Conservation (phyloP, 2,888 invertebrate genomes). For the Odontocolon sp. region DNA sequence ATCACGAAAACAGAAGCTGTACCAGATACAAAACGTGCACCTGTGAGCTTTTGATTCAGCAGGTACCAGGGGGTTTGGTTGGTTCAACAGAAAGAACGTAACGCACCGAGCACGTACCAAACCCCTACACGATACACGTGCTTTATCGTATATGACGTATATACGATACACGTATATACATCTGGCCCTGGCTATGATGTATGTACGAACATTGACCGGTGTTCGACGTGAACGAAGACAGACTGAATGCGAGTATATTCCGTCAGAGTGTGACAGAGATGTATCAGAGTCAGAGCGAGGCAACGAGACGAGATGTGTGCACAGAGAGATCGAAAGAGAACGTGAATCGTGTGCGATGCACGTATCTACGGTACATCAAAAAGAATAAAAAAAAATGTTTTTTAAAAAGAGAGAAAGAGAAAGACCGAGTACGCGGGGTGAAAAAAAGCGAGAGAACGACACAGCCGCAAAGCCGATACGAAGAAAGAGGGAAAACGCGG, state of each 20-base stretch:
- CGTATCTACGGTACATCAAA: not conserved
- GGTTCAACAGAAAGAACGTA: slow-evolving; percentile 11
- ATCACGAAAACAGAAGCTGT: slow-evolving; percentile 37
- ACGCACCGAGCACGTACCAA: slow-evolving; percentile 8
- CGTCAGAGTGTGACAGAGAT: not conserved
- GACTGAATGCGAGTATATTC: not conserved
- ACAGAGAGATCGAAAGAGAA: slow-evolving; percentile 1
- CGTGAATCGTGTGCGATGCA: slow-evolving; percentile 22
- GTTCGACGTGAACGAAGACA: slow-evolving; percentile 14
- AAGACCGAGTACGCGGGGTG: slow-evolving; percentile 14
- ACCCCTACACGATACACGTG: slow-evolving; percentile 26
- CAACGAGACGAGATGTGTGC: not conserved
- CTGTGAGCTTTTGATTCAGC: not conserved
- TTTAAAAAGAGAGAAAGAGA: slow-evolving; percentile 37
- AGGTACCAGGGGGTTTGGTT: not conserved
- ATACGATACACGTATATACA: not conserved
- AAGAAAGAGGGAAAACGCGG: no score
- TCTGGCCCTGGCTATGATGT: not conserved
- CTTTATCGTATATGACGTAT: not conserved
- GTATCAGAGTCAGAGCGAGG: not conserved
- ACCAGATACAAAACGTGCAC: slow-evolving; percentile 2
- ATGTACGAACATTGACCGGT: slow-evolving; percentile 12
- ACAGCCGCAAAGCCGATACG: no score
- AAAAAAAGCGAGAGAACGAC: slow-evolving; percentile 46
- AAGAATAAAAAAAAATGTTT: slow-evolving; percentile 39